Base-by-base conservation (phyloP, 2,888 invertebrate species). In the Podabrus alpinus region DNA sequence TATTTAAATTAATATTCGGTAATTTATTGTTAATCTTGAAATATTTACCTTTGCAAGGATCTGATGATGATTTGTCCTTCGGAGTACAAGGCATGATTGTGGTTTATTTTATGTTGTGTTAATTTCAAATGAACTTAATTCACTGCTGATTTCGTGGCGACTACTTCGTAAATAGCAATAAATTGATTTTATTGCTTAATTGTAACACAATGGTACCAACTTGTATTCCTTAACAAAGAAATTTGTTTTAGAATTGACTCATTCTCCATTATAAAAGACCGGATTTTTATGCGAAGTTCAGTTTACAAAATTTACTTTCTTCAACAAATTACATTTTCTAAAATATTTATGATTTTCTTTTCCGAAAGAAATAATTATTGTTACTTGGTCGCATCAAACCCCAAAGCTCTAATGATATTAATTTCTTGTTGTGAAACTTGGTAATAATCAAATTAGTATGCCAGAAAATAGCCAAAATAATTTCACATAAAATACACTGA, bases 41-140 rank as follows among this genome's bases (percentile, higher is more conserved):
- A 21, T n/a, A 9, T n/a, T n/a, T 71, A 72, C 72, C 72, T 72
- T 72, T 72, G 45, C 72, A 72, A 13, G 72, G 72, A 72, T 72
- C 72, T 16, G 72, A 72, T 11, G 24, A n/a, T 19, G 19, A 62
- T 45, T 45, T 68, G 9, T 68, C 72, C 62, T 72, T 72, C 7
- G 68, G 68, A 59, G 2, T 17, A 29, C 15, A 25, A 68, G 72
- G 72, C 68, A 72, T n/a, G n/a, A n/a, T 71, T 71, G 11, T 25
- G 21, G 2, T 21, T 15, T 17, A 7, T 45, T 45, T 45, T 1
- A 45, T n/a, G 2, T n/a, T 5, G 0, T n/a, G n/a, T n/a, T 9
- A 45, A n/a, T 45, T 45, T 45, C 13, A 45, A n/a, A 45, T 2
- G 7, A 45, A 9, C 9, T 24, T n/a, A n/a, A n/a, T n/a, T 45